Base-by-base conservation (phyloP, 1,140 invertebrate genomes). In the Pararge aegeria region DNA sequence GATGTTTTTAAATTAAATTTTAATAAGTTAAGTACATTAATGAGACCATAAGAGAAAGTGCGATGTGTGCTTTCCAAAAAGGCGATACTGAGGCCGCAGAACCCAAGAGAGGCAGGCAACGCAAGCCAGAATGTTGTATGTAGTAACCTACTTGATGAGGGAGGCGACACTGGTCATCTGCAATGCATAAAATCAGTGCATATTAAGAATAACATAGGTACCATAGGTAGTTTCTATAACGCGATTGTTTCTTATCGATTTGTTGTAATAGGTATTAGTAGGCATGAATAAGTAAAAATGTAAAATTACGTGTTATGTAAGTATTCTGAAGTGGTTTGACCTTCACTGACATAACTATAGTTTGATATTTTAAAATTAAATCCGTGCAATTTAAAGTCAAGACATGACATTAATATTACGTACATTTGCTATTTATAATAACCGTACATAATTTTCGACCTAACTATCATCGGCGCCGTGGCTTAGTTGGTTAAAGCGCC, bases 401-500 rank as follows among this genome's bases (percentile, higher is more conserved):
- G n/a, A n/a, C n/a, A n/a, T n/a, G n/a, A n/a, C n/a, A n/a, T n/a
- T n/a, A n/a, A n/a, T n/a, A n/a, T n/a, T n/a, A n/a, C n/a, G n/a
- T n/a, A n/a, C 2, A 9, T 12, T 37, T 37, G 2, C n/a, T 37
- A 37, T 37, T 37, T 12, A 37, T 37, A 37, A n/a, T n/a, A n/a
- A n/a, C 27, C 13, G 10, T 37, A 37, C 6, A 6, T 13, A 15
- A 74, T 75, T 75, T 65, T 50, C 46, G 10, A 15, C 1, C 7
- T 0, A 0, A 0, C 1, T 0, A 0, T 19, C 60, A 64, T 6
- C 61, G 75, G 73, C 73, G 70, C 75, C 75, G 75, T 78, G 75
- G 75, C 75, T 78, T 75, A 78, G 73, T 70, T 74, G 71, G 75
- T 74, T 79, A 79, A 79, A 79, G 76, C 75, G 75, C 81, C 77